Conservation (phyloP, 37 sponge, comb jelly and placozoan genomes). For the Halisarca cf. caerulea region DNA sequence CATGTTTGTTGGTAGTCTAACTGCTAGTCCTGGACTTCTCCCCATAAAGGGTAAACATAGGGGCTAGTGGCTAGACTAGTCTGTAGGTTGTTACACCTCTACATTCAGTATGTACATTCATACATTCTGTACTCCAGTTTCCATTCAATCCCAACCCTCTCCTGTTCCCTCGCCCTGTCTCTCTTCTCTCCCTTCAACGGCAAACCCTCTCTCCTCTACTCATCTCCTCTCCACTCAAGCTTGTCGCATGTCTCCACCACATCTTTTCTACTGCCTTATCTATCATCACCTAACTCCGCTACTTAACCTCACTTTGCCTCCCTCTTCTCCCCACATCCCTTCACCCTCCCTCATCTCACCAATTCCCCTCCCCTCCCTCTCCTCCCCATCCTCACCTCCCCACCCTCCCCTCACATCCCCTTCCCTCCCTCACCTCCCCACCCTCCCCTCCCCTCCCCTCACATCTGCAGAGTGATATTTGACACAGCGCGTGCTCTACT, state of each 20-base stretch:
- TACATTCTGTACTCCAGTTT: too few species aligned
- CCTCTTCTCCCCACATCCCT: not conserved
- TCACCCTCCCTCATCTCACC: not conserved
- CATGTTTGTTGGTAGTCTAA: too few species aligned
- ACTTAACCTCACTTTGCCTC: not conserved
- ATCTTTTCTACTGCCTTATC: not conserved
- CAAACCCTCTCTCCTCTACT: not conserved
- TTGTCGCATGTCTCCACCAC: not conserved
- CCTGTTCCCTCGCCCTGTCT: too few species aligned
- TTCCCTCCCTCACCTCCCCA: not conserved
- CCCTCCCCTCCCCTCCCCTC: not conserved
- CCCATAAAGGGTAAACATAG: too few species aligned
- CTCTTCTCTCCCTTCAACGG: too few species aligned
- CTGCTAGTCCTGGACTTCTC: too few species aligned
- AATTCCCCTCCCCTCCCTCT: not conserved
- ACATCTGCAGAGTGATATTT: slow-evolving; percentile 47
- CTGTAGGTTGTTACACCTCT: too few species aligned
- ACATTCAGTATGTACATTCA: too few species aligned
- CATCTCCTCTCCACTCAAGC: not conserved
- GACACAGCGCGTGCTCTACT: slow-evolving; percentile 56
- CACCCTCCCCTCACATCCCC: not conserved
- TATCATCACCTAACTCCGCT: not conserved
- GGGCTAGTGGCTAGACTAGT: too few species aligned
- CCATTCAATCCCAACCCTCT: too few species aligned
- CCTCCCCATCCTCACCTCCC: not conserved